Evolutionary conservation across 2,113 vertebrate genomes (phyloP).

Genomic region (Gracilinanus agilis): DNA sequence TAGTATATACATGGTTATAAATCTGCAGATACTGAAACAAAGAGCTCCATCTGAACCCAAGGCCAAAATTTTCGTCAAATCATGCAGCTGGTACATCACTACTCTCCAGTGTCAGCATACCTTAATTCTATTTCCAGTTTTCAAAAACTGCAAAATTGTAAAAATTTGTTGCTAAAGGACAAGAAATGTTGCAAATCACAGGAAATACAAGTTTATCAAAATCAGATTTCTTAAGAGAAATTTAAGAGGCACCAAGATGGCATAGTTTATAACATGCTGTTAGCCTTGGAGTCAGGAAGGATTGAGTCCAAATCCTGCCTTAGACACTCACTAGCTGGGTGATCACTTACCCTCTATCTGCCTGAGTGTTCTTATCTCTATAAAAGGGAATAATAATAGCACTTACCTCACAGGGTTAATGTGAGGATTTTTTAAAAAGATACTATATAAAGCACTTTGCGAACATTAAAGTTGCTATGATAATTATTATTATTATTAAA

Average conservation of each 20-base stretch:
- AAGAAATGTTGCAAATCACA: neutral
- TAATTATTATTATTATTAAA: too few relatives aligned
- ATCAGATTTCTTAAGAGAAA: neutral
- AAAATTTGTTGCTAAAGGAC: neutral
- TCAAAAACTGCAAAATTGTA: neutral
- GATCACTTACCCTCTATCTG: neutral
- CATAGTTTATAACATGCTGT: neutral
- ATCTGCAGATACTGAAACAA: neutral
- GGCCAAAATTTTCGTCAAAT: neutral
- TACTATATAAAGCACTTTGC: too few relatives aligned
- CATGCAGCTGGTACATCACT: neutral
- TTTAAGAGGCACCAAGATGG: neutral
- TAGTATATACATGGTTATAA: neutral
- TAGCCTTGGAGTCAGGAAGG: too few relatives aligned
- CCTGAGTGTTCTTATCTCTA: neutral
- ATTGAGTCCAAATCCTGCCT: neutral
- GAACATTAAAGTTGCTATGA: too few relatives aligned
- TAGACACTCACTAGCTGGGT: neutral
- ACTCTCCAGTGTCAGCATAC: neutral
- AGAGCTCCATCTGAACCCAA: neutral
- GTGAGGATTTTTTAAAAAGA: too few relatives aligned
- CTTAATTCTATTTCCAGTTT: neutral
- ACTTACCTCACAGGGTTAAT: too few relatives aligned
- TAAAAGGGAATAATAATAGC: neutral
- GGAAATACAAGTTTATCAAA: neutral